Evolutionary conservation across 2,888 invertebrate genomes (phyloP).

Genomic region (Orthonevra nobilis): DNA sequence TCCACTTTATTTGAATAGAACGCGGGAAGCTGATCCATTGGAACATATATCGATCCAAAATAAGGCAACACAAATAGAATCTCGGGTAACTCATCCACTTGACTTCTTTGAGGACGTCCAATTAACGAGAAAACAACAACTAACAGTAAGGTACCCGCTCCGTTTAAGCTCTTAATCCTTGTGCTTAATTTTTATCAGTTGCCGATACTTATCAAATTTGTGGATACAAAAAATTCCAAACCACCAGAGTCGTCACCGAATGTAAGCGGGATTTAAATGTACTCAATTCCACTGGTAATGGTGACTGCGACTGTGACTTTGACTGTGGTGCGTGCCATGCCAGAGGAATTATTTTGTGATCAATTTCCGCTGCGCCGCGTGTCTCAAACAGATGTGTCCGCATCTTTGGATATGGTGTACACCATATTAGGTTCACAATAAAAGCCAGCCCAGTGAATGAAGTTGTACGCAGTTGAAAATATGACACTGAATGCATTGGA

Average conservation of each 20-base stretch:
- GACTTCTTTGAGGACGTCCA: constrained; percentile 61
- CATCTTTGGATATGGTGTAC: constrained; percentile 30
- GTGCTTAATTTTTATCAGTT: constrained; percentile 65
- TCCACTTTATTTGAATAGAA: constrained; percentile 61
- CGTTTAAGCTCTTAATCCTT: constrained; percentile 63
- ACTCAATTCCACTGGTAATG: constrained; percentile 29
- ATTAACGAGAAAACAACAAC: constrained; percentile 59
- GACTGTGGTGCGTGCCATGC: constrained; percentile 43
- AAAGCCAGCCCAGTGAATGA: constrained; percentile 51
- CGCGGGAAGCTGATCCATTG: constrained; percentile 45
- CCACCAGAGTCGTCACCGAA: constrained; percentile 42
- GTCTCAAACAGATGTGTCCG: constrained; percentile 36
- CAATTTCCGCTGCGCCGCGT: constrained; percentile 60
- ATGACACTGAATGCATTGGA: constrained; percentile 51
- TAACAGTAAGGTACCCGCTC: constrained; percentile 54
- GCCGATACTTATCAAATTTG: constrained; percentile 62
- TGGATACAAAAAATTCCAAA: constrained; percentile 35
- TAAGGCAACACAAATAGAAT: constrained; percentile 2
- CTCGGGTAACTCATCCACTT: constrained; percentile 46
- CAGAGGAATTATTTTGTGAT: constrained; percentile 62
- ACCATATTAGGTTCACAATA: constrained; percentile 64
- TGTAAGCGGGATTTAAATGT: constrained; percentile 56
- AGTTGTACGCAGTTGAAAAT: constrained; percentile 59
- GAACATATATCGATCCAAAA: constrained; percentile 38
- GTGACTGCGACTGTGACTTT: background rate